Evolutionary conservation across 2,888 invertebrate species (phyloP), one percentile per base, ranked within the genome.

Genomic region (Oscheius myriophilus): DNA sequence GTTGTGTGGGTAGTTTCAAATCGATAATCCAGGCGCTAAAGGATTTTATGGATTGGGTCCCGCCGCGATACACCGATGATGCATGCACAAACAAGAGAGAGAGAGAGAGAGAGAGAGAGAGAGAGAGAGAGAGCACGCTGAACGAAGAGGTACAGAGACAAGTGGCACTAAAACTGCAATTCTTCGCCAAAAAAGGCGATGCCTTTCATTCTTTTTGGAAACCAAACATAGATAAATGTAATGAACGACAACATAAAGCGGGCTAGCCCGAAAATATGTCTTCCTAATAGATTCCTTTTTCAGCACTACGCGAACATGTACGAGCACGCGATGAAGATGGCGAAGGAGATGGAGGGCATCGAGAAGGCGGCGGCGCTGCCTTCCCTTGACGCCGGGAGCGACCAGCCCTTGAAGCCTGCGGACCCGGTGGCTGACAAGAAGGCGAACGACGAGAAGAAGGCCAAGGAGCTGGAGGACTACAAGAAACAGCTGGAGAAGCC

Each of bases 241-340:
- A n/a, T 9, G 9, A 21, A 49, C 3, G 4, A 18, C 3, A 49
- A 21, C 49, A 49, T 6, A 9, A n/a, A 49, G 3, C 21, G 3
- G 3, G 9, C 9, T 6, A 6, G 49, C 9, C 3, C 49, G n/a
- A 6, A 49, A 18, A 18, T 4, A 9, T 9, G n/a, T n/a, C 6
- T 9, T 58, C 43, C 1, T 6, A 43, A n/a, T 1, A 11, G 1
- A 43, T 21, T 61, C n/a, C 23, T 26, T 39, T 18, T 64, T 49
- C 67, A 82, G 80, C 83, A 83, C 70, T 83, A 83, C 67, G 81
- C 76, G 25, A 80, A 82, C 71, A 81, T 81, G 82, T 83, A 78
- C 70, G 75, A 79, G 59, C 72, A 78, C 52, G 82, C 82, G 25
- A 59, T 79, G 41, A 77, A 77, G 21, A 71, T 79, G 72, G 76